Base-by-base conservation (phyloP, 2,797 vertebrate species). In the Myotis pilosus region DNA sequence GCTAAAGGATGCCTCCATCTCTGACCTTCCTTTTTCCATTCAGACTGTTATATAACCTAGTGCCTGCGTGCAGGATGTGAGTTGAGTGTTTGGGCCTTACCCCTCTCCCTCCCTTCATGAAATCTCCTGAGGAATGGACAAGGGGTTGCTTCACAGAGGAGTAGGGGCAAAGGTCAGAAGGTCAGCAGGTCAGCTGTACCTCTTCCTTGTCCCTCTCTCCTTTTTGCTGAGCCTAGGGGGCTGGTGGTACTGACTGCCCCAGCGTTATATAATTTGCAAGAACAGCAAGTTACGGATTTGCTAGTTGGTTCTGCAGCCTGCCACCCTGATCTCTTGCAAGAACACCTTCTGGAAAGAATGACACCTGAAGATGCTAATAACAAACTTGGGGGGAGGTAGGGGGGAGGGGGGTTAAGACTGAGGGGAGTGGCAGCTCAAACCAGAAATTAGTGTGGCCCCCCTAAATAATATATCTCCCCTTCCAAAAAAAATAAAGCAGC, bases 41-140 rank as follows among this genome's bases (percentile, higher is more conserved):
- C 98, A 89, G 97, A 57, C 98, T 96, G 97, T 98, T 98, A 98
- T 95, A 98, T 98, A 98, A 98, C 97, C 96, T 86, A 25, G 89
- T 7, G 97, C 97, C 96, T 89, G 97, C 97, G 78, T 96, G 97
- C 97, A 97, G 96, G 15, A 94, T 97, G 74, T 92, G 93, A 96
- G 97, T 95, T 6, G 96, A 96, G 92, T 75, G 93, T 96, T 96
- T 95, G 62, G 96, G 95, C 96, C 94, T 94, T 53, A 92, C 90
- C 93, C 85, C 91, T 94, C 93, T 81, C 89, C 44, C 90, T 96
- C 92, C 85, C 87, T 86, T 41, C 23, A 8, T 55, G 82, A 95
- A 95, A 95, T 95, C 96, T 94, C 78, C 28, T 17, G 36, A 78
- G 84, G 72, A 62, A 91, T 4, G 62, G 71, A 84, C 55, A 47